Base-by-base conservation (phyloP, 2,113 vertebrate species). In the Pterocles gutturalis region DNA sequence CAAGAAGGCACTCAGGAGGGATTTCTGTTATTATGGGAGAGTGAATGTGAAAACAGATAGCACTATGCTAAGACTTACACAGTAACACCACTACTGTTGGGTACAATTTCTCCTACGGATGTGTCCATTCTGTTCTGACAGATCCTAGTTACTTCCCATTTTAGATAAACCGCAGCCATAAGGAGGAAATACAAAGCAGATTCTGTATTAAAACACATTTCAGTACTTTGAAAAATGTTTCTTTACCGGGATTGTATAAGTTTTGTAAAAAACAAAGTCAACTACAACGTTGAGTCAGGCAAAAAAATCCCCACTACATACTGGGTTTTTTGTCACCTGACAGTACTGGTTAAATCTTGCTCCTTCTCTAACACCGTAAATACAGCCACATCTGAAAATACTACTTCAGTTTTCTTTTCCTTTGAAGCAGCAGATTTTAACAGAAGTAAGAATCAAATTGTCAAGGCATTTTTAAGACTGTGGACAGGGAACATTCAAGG, bases 181-280 rank as follows among this genome's bases (percentile, higher is more conserved):
- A 33, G 18, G 16, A 70, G 5, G 25, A 33, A 13, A 51, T 25
- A 53, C 7, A 78, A 89, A 69, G 34, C 48, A 80, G 31, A 45
- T 66, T 73, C 26, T 61, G 3, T 17, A 87, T 20, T 70, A 57
- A 86, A 5, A 41, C 11, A 25, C 4, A 58, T 53, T 77, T 77
- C 19, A 78, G n/a, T 34, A 69, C 26, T 60, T 31, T 0, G 0
- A 1, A 55, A 65, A 19, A 5, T 0, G 1, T 11, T 2, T 36
- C 13, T 28, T 33, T 61, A 88, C 20, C 10, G 45, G 11, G 22
- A 66, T 7, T 25, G 38, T 10, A 2, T 17, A 69, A 41, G 0
- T 34, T 75, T 33, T 10, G 4, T 57, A 26, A 46, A 87, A 91
- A 60, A 9, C 4, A 1, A 48, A 38, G 25, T 62, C 36, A 54